Conservation (phyloP, 53 echinoderm and acorn worm species). For the Henricia sp. region DNA sequence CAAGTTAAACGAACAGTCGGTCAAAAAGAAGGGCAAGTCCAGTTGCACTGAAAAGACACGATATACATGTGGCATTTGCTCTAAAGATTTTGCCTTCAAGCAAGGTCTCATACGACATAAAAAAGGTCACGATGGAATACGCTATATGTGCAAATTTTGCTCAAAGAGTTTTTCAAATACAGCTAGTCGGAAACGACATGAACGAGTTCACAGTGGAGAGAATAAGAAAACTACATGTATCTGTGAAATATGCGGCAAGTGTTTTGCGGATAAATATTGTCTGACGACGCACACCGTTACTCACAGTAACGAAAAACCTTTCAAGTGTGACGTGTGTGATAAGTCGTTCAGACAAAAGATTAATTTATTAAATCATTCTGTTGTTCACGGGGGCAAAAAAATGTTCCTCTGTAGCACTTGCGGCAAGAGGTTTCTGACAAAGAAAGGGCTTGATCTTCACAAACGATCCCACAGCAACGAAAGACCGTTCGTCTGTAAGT, state of each 20-base stretch:
- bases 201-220: neutral
- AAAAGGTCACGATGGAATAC: neutral
- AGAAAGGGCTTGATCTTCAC: neutral
- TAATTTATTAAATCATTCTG: neutral
- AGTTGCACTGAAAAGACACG: too few relatives aligned
- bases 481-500: neutral
- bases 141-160: neutral
- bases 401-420: conserved; percentile 16
- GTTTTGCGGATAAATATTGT: neutral
- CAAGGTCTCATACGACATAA: neutral
- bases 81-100: neutral
- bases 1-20: too few relatives aligned
- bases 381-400: neutral
- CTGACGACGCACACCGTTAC: neutral
- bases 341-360: neutral
- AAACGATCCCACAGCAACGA: neutral
- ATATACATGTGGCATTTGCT: conserved; percentile 7
- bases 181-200: neutral
- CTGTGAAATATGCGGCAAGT: conserved; percentile 20
- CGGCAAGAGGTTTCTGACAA: neutral
- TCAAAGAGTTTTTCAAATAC: neutral
- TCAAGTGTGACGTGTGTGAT: conserved; percentile 18
- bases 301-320: neutral
- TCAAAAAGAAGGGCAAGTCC: too few relatives aligned
- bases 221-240: neutral